phyloP scores from a whole-genome alignment of 2,888 invertebrate genomes.

The Polydrusus cervinus region DNA sequence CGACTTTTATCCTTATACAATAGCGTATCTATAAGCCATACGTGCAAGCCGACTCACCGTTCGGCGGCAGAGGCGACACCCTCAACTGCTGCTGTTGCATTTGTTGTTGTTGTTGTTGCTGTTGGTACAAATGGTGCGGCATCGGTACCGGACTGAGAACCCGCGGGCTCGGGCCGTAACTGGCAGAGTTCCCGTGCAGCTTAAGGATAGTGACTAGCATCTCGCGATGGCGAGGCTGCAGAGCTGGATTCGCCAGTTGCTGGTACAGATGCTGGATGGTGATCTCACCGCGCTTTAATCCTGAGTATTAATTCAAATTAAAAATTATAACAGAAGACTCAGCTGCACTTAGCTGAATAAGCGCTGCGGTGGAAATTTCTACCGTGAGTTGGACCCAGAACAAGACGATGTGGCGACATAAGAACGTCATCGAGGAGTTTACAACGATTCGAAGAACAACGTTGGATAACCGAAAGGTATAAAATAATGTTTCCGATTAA shows the following conservation, averaged over 20 bases:
- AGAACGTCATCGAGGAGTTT: no score
- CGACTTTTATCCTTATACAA: slow-evolving; percentile 1
- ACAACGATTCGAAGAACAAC: no score
- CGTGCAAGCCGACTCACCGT: slow-evolving; percentile 70
- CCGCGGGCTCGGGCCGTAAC: slow-evolving; percentile 66
- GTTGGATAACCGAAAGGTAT: no score
- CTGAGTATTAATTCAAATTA: slow-evolving; percentile 66
- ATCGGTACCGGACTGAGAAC: slow-evolving; percentile 69
- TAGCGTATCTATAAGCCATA: slow-evolving; percentile 6
- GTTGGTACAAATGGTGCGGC: slow-evolving; percentile 71
- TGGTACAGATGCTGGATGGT: slow-evolving; percentile 84
- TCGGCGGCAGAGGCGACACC: slow-evolving; percentile 78
- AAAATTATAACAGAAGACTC: no score
- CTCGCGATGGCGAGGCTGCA: slow-evolving; percentile 84
- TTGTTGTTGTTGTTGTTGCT: slow-evolving; percentile 66
- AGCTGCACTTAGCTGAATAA: no score
- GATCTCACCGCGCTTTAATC: slow-evolving; percentile 85
- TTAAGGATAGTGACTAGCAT: slow-evolving; percentile 80
- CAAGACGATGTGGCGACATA: no score
- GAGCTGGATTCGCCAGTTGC: slow-evolving; percentile 82
- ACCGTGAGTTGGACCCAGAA: no score
- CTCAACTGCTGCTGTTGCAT: slow-evolving; percentile 72
- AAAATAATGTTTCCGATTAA: no score
- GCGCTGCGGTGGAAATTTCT: no score
- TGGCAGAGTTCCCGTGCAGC: slow-evolving; percentile 66